These are phyloP conservation scores for Ormyrus nitidulus DNA, from an alignment of 2,888 invertebrate species.

Conservation along the genomic window DNA sequence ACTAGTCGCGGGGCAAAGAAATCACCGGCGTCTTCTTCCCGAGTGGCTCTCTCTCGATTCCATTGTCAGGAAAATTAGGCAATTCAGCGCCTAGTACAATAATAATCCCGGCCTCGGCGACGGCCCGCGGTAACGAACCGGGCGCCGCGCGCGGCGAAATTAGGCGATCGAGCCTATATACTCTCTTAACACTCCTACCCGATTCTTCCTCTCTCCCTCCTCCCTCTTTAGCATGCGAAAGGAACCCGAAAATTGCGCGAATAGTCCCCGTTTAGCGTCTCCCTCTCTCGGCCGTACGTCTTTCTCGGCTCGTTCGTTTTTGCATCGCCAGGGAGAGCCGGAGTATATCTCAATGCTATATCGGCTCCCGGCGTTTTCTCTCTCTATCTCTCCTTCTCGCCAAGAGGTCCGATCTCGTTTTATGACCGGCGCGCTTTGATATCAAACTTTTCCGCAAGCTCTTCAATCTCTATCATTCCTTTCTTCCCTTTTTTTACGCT, in stretches of 20 bases:
- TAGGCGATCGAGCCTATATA: slow-evolving; percentile 9
- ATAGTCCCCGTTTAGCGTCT: background rate
- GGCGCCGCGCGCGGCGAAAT: slow-evolving; percentile 19
- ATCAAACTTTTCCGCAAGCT: slow-evolving; percentile 56
- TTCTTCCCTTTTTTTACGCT: slow-evolving; percentile 26
- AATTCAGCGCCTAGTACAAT: no score
- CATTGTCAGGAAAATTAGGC: no score
- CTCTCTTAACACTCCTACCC: no score
- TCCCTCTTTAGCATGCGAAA: no score
- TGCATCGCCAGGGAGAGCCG: slow-evolving; percentile 20
- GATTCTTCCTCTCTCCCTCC: no score
- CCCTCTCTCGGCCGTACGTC: background rate
- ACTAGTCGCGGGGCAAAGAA: no score
- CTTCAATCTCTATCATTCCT: slow-evolving; percentile 51
- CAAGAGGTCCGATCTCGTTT: slow-evolving; percentile 29
- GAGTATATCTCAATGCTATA: slow-evolving; percentile 44
- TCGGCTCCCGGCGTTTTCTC: slow-evolving; percentile 33
- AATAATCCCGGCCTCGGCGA: no score
- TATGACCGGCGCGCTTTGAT: slow-evolving; percentile 52
- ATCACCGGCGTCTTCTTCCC: no score
- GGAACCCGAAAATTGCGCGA: no score
- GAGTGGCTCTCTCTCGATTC: no score
- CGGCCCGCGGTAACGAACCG: no score
- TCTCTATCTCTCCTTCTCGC: background rate
- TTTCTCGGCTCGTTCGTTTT: slow-evolving; percentile 6